These are phyloP conservation scores for Enteromius afrohamiltoni DNA, from an alignment of 2,797 vertebrate genomes.

Conservation along the genomic window DNA sequence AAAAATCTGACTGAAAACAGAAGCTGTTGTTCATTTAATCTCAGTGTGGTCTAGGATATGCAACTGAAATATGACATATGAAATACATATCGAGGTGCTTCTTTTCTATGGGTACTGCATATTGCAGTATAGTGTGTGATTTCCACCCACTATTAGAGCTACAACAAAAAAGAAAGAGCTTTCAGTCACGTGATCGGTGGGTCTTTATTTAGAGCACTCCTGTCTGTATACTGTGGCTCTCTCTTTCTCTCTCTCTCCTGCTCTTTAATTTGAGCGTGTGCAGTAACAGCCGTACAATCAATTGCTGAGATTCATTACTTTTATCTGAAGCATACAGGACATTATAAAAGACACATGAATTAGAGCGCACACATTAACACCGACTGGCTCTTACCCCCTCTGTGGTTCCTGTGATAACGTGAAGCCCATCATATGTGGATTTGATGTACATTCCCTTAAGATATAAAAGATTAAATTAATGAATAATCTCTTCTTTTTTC, in stretches of 20 bases:
- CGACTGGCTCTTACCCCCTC: conserved; percentile 56
- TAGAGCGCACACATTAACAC: conserved; percentile 20
- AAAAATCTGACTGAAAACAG: not conserved
- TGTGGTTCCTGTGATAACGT: conserved; percentile 62
- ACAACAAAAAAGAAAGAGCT: conserved; percentile 5
- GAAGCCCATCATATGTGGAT: conserved; percentile 62
- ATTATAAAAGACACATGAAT: conserved; percentile 33
- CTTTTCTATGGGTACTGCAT: conserved; percentile 17
- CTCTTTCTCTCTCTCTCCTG: not conserved
- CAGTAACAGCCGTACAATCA: conserved; percentile 6
- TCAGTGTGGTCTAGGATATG: not conserved
- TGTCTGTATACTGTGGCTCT: not conserved
- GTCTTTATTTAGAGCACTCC: conserved; percentile 30
- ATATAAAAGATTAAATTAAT: conserved; percentile 17
- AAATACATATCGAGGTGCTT: not conserved
- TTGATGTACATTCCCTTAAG: conserved; percentile 64
- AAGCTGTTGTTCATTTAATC: not conserved
- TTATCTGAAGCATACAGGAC: conserved; percentile 1
- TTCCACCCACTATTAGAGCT: conserved; percentile 19
- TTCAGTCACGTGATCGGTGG: not conserved
- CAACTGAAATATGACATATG: not conserved
- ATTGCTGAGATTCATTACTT: conserved; percentile 6
- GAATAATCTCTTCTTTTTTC: not conserved
- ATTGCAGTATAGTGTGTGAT: not conserved
- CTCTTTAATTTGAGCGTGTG: not conserved